phyloP scores from a whole-genome alignment of 2,113 vertebrate genomes.

The Sapayoa aenigma region DNA sequence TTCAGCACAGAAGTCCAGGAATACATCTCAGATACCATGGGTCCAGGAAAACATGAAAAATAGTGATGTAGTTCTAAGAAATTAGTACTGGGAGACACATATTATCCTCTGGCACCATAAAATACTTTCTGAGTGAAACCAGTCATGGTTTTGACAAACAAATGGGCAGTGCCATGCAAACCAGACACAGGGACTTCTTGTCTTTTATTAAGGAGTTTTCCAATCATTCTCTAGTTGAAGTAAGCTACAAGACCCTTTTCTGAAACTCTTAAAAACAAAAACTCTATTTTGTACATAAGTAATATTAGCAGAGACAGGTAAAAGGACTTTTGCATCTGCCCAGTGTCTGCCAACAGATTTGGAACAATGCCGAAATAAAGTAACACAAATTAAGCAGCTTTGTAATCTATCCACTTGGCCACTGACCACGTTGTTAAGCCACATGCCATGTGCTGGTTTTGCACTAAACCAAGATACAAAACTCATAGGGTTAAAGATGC shows the following conservation, averaged over 20 bases:
- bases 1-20: background rate
- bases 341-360: background rate
- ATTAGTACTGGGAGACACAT: background rate
- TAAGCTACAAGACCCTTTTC: background rate
- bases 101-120: background rate
- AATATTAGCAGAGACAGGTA: background rate
- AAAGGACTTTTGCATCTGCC: background rate
- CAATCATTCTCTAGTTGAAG: background rate
- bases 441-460: background rate
- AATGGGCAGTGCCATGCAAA: background rate
- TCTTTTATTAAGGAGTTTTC: background rate
- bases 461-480: background rate
- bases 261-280: background rate
- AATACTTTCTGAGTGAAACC: background rate
- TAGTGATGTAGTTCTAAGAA: background rate
- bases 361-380: background rate
- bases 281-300: background rate
- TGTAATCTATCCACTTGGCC: background rate
- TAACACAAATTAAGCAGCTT: background rate
- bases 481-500: background rate
- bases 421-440: background rate
- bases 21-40: background rate
- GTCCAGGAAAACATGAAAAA: background rate
- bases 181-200: background rate
- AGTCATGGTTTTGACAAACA: background rate